Conservation (phyloP, 2,113 vertebrate genomes). For the Sciurus niger region DNA sequence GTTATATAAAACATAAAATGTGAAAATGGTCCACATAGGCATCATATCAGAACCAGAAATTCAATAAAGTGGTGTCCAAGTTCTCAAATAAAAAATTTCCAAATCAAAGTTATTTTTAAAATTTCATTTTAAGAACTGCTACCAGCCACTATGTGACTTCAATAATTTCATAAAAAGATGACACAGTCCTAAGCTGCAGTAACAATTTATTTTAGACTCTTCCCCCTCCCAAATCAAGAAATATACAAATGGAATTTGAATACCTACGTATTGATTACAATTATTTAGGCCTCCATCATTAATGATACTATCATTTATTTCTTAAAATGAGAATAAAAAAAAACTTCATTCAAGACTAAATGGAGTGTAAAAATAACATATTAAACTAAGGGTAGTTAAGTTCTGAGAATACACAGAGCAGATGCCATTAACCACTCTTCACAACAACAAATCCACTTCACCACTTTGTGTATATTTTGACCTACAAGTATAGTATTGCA, state of each 20-base stretch:
- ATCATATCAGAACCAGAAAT: constrained; percentile 3
- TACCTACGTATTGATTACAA: neutral
- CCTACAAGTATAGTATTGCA: neutral
- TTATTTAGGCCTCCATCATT: constrained; percentile 10
- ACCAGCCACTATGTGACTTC: neutral
- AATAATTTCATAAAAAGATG: constrained; percentile 33
- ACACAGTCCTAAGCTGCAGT: constrained; percentile 18
- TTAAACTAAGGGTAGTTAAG: neutral
- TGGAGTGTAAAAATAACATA: constrained; percentile 5
- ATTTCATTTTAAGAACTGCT: constrained; percentile 10
- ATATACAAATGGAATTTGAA: constrained; percentile 21
- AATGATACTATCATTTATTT: constrained; percentile 20
- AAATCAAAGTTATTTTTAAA: constrained; percentile 32
- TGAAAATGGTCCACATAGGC: constrained; percentile 4
- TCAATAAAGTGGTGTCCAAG: neutral
- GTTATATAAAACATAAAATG: constrained; percentile 28
- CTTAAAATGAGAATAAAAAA: constrained; percentile 53
- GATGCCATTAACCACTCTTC: neutral
- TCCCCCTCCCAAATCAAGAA: neutral
- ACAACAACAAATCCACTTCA: constrained; percentile 35
- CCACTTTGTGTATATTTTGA: constrained; percentile 22
- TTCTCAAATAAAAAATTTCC: constrained; percentile 39
- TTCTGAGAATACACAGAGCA: constrained; percentile 13
- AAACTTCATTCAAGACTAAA: neutral
- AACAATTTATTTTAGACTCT: constrained; percentile 45